A percentile compares a stretch with the other conserved stretches of the same genome.
These are phyloP conservation scores for Aegithalos caudatus DNA, from an alignment of 2,113 vertebrate genomes.

Conservation along the genomic window DNA sequence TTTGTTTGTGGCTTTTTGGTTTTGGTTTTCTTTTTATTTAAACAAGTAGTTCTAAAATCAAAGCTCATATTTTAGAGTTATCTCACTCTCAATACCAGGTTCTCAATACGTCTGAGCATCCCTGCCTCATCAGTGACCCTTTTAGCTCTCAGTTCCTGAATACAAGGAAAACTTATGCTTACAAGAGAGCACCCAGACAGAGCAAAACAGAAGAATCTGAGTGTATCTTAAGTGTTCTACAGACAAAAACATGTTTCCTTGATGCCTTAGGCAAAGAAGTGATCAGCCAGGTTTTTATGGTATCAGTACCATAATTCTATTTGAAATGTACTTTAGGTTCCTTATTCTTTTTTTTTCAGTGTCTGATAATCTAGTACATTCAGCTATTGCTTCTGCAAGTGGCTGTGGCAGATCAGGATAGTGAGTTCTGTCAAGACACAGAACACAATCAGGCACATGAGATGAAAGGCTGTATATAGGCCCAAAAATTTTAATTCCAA, in stretches of 20 bases:
- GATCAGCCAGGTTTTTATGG: not conserved
- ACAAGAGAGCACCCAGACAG: not conserved
- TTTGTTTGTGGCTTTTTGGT: fast-evolving
- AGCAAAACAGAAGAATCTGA: not conserved
- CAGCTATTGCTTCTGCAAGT: not conserved
- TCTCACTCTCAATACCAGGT: not conserved
- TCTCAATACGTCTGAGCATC: not conserved
- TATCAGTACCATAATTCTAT: not conserved
- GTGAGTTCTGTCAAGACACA: not conserved
- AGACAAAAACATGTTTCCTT: not conserved
- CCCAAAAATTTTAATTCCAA: not conserved
- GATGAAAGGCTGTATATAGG: not conserved
- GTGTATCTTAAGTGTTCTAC: not conserved
- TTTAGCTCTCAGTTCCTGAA: not conserved
- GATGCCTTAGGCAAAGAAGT: not conserved
- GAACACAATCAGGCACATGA: not conserved
- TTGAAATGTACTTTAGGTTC: not conserved
- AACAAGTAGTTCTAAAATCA: not conserved
- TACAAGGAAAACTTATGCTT: not conserved
- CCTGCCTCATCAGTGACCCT: not conserved
- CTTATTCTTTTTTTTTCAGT: not conserved
- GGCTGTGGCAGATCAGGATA: not conserved
- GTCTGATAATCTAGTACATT: not conserved
- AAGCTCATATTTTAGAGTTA: not conserved
- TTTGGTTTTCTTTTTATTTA: not conserved